Conservation (phyloP, 2,113 vertebrate species). For the Psilopogon haemacephalus region DNA sequence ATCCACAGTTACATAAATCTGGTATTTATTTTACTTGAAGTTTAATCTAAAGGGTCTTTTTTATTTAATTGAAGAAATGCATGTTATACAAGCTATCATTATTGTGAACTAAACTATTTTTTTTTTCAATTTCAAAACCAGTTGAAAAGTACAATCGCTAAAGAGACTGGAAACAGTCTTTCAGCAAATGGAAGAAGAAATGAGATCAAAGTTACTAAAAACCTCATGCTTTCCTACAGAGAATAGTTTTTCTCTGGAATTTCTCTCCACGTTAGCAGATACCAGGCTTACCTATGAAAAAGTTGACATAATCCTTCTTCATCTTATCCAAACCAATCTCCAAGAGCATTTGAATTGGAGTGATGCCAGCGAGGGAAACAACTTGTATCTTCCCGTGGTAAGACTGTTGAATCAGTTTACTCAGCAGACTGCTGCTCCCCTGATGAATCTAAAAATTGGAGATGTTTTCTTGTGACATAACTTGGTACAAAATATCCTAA, state of each 20-base stretch:
- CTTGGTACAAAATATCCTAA: neutral
- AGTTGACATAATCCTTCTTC: constrained; percentile 94
- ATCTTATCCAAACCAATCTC: constrained; percentile 96
- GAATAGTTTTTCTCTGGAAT: neutral
- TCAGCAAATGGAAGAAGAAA: neutral
- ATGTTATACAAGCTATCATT: neutral
- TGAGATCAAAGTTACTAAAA: neutral
- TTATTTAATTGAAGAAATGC: neutral
- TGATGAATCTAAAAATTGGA: constrained; percentile 83
- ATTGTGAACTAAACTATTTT: neutral
- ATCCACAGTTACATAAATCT: neutral
- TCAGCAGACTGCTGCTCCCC: constrained; percentile 87
- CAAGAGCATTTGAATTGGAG: constrained; percentile 88
- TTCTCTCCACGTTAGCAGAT: neutral
- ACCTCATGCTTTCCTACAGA: neutral
- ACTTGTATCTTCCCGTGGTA: constrained; percentile 82
- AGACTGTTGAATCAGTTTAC: constrained; percentile 89
- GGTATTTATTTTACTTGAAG: neutral
- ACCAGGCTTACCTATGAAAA: constrained; percentile 86
- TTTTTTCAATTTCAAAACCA: neutral
- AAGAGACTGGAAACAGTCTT: neutral
- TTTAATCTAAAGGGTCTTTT: neutral
- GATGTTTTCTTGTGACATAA: neutral
- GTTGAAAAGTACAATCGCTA: neutral
- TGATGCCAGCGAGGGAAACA: constrained; percentile 80